phyloP scores from a whole-genome alignment of 2,888 invertebrate species.

The Idaea aversata region DNA sequence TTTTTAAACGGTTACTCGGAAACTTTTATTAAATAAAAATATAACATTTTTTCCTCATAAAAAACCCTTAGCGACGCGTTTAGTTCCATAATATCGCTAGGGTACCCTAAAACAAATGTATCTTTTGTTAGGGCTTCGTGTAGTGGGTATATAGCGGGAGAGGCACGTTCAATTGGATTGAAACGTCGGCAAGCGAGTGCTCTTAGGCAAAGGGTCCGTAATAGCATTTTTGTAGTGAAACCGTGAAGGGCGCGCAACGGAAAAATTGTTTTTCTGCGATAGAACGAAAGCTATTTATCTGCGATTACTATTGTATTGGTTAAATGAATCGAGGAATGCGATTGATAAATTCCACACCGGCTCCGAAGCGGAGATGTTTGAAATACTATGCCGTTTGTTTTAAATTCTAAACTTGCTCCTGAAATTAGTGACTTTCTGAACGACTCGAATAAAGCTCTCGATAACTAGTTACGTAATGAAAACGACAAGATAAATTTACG shows the following conservation, averaged over 20 bases:
- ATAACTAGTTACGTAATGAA: background rate
- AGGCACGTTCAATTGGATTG: conserved; percentile 67
- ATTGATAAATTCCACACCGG: conserved; percentile 31
- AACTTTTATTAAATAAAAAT: conserved; percentile 22
- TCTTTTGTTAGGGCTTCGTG: conserved; percentile 47
- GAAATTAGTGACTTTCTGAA: background rate
- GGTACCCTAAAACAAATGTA: conserved; percentile 48
- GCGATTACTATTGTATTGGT: conserved; percentile 63
- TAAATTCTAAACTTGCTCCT: conserved; percentile 8
- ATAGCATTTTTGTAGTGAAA: conserved; percentile 65
- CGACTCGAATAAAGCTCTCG: background rate
- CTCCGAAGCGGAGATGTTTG: conserved; percentile 18
- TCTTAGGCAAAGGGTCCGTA: conserved; percentile 58
- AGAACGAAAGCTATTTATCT: conserved; percentile 57
- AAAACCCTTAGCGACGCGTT: conserved; percentile 12
- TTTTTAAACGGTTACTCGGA: conserved; percentile 13
- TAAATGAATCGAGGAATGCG: conserved; percentile 41
- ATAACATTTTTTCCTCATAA: conserved; percentile 2
- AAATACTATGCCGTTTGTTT: conserved; percentile 28
- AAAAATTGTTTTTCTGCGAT: conserved; percentile 63
- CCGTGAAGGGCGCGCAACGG: conserved; percentile 47
- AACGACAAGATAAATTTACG: no score
- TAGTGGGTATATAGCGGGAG: conserved; percentile 47
- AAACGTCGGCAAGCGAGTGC: conserved; percentile 56
- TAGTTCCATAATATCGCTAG: conserved; percentile 1